These are phyloP conservation scores for Thereva nobilitata DNA, from an alignment of 2,888 invertebrate species.

Conservation along the genomic window DNA sequence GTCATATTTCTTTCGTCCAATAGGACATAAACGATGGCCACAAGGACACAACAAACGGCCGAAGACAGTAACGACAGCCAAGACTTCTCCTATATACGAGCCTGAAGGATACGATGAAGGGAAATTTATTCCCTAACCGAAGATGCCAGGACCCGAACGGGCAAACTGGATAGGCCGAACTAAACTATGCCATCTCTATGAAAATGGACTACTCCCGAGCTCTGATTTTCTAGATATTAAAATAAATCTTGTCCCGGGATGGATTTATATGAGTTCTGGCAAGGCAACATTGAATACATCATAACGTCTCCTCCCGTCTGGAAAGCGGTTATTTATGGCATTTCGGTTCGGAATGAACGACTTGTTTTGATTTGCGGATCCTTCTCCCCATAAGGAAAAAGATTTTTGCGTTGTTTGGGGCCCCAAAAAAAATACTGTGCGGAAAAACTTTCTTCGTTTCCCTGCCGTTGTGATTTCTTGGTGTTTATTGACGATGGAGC, in stretches of 20 bases:
- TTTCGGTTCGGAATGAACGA: slow-evolving; percentile 28
- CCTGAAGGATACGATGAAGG: slow-evolving; percentile 5
- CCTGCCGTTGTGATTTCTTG: background rate
- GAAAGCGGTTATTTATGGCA: slow-evolving; percentile 21
- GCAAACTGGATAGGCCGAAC: background rate
- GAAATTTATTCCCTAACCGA: slow-evolving; percentile 21
- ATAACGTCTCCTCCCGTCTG: slow-evolving; percentile 26
- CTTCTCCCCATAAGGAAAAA: slow-evolving; percentile 16
- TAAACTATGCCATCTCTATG: slow-evolving; percentile 26
- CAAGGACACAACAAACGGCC: slow-evolving; percentile 30
- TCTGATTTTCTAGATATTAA: slow-evolving; percentile 31
- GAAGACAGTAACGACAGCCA: background rate
- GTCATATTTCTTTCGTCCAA: slow-evolving; percentile 33
- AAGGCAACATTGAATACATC: slow-evolving; percentile 36
- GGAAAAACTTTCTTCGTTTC: no score
- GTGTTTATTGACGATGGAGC: slow-evolving; percentile 33
- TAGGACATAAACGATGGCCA: slow-evolving; percentile 20
- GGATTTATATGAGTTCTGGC: slow-evolving; percentile 35
- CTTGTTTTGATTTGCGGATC: slow-evolving; percentile 26
- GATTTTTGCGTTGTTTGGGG: slow-evolving; percentile 8
- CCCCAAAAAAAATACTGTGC: no score
- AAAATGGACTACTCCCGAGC: slow-evolving; percentile 33
- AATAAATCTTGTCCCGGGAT: slow-evolving; percentile 32
- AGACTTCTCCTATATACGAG: background rate
- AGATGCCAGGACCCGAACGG: slow-evolving; percentile 5